A percentile compares a stretch with the other conserved stretches of the same genome.
These are phyloP conservation scores for Metopia argyrocephala DNA, from an alignment of 2,888 invertebrate species.

Conservation along the genomic window DNA sequence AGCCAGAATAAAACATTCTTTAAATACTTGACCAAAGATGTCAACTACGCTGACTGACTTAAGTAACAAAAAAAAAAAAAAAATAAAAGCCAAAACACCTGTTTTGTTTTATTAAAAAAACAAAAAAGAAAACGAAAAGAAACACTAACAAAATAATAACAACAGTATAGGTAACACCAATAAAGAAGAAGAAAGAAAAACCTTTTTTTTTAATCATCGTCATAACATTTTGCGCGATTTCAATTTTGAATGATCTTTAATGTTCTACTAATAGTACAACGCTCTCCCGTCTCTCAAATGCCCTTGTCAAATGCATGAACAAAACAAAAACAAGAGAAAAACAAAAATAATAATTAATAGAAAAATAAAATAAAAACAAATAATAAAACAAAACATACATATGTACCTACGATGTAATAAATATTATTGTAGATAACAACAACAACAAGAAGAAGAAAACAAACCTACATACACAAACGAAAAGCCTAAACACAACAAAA, in stretches of 20 bases:
- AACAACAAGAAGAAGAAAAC: too few species aligned
- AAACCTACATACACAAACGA: too few species aligned
- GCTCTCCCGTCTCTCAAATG: neutral
- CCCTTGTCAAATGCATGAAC: neutral
- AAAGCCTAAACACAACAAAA: too few species aligned
- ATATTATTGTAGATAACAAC: too few species aligned
- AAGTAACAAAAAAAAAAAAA: neutral
- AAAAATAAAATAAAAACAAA: too few species aligned
- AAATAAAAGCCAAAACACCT: constrained; percentile 38
- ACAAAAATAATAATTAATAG: neutral
- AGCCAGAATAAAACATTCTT: constrained; percentile 14
- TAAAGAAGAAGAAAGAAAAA: too few species aligned
- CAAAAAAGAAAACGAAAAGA: neutral
- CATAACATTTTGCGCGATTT: constrained; percentile 30
- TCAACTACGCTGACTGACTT: constrained; percentile 10
- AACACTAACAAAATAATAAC: neutral
- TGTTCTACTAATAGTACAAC: neutral
- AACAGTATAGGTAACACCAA: too few species aligned
- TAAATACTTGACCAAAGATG: constrained; percentile 36
- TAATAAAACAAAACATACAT: too few species aligned
- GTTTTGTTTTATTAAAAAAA: constrained; percentile 13
- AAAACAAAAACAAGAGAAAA: constrained; percentile 15
- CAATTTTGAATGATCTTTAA: neutral
- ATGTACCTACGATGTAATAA: too few species aligned
- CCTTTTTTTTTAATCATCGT: constrained; percentile 29